Evolutionary conservation across 2,888 invertebrate species (phyloP), one percentile per base, ranked within the genome.

Genomic region (Theristus sp.): DNA sequence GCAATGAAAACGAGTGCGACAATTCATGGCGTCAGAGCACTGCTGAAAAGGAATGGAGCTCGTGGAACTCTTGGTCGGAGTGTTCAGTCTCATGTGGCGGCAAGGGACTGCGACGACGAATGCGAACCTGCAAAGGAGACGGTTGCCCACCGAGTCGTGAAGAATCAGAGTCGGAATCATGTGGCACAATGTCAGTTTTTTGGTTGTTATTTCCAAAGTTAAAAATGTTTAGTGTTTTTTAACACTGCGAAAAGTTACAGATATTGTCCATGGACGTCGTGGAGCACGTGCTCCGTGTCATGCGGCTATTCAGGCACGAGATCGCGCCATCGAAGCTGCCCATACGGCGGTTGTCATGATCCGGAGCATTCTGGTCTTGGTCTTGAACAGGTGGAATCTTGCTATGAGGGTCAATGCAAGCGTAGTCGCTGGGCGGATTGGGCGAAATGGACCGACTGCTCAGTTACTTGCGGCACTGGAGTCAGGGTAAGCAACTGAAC

Each of bases 401-500:
- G 49, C 49, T 49, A 49, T n/a, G 49, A 49, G n/a, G 49, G 49
- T 20, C n/a, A 49, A n/a, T 49, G 49, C n/a, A 10, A 38, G 6
- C 38, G 38, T 20, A 20, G 3, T 10, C 6, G 52, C 3, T 52
- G 52, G 52, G n/a, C 3, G n/a, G 52, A 52, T 20, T 52, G 52
- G 52, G 22, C 17, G 3, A n/a, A 24, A 6, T 52, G 52, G 52
- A 52, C 55, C 6, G 27, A 2, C 3, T 55, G 55, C 26, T 58
- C 58, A 22, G 28, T n/a, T n/a, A 58, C 47, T n/a, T 58, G 58
- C 27, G 58, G 26, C 49, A 49, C 17, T 22, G 58, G 58, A 2
- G 17, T 47, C 17, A n/a, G 28, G 52, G 22, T 52, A n/a, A n/a
- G 52, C 6, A n/a, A 52, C 13, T 6, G n/a, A 25, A 52, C 38